Percentiles rank a stretch among this genome's conserved stretches.
Evolutionary conservation across 2,888 invertebrate genomes (phyloP).

Genomic region (Siphonodentalium dalli): DNA sequence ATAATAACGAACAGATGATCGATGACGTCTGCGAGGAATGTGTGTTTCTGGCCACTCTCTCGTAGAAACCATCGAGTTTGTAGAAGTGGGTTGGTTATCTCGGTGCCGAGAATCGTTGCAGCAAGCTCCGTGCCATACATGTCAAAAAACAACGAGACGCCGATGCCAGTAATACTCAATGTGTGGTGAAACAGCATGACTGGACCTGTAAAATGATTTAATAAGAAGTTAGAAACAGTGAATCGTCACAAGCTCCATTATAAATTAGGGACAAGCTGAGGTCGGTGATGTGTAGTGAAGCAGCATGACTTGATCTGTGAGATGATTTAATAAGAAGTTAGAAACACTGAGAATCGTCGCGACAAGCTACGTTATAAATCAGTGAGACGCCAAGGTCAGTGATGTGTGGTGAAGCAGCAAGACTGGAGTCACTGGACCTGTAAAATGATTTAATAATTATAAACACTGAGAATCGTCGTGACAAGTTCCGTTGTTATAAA

Average conservation of each 20-base stretch:
- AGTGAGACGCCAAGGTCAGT: too few relatives aligned
- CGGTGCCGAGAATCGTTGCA: conserved; percentile 60
- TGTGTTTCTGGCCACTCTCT: conserved; percentile 42
- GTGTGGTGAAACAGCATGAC: conserved; percentile 62
- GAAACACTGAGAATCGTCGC: too few relatives aligned
- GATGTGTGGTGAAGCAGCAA: conserved; percentile 62
- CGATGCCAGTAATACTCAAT: conserved; percentile 53
- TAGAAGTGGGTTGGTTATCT: conserved; percentile 62
- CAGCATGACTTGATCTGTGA: conserved; percentile 60
- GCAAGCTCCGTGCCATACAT: conserved; percentile 60
- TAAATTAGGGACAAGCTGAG: too few relatives aligned
- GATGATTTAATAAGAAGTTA: background rate
- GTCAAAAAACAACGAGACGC: conserved; percentile 39
- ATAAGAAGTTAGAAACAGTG: too few relatives aligned
- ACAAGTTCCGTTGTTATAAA: too few relatives aligned
- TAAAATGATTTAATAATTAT: conserved; percentile 11
- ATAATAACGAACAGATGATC: conserved; percentile 55
- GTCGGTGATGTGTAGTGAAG: conserved; percentile 58
- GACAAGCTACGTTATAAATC: too few relatives aligned
- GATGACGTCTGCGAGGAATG: conserved; percentile 45
- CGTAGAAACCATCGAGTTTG: conserved; percentile 62
- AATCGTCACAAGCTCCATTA: too few relatives aligned
- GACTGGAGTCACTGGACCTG: conserved; percentile 55
- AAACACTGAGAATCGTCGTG: too few relatives aligned
- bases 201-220: conserved; percentile 42